Evolutionary conservation across 1,140 invertebrate genomes (phyloP), one percentile per base, ranked within the genome.

Genomic region (Ctenoplectra terminalis): DNA sequence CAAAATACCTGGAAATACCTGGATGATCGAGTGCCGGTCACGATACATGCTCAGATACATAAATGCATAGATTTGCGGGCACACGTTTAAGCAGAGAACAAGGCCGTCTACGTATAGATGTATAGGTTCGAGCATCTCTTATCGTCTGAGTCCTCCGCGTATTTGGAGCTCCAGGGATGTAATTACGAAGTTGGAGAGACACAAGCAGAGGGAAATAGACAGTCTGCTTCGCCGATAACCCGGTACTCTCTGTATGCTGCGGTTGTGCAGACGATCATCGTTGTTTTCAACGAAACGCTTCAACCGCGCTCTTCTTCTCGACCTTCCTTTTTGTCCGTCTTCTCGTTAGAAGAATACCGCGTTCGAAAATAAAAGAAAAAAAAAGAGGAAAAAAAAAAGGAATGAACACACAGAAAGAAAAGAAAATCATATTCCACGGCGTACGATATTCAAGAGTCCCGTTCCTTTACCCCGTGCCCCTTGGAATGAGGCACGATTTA

Each of bases 171-270:
- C 43, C 23, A 50, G 37, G 77, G 78, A 75, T 82, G 84, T 84
- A 87, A 87, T 87, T 87, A 87, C 78, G 60, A 66, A 63, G 72
- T 71, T 66, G 75, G 29, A 82, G 73, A 71, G 50, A 71, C 56
- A 61, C 58, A 54, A 1, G 60, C 37, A 56, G 66, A 81, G 20
- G 43, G 61, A 69, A 34, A 70, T 40, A 67, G 23, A 34, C 64
- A 34, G 64, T 83, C 56, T 56, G 63, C 52, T 61, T 71, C 40
- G 11, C 40, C 34, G 70, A 84, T 74, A 61, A 43, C 37, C 50
- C 56, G 60, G 75, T 61, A 9, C 70, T 58, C 54, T 37, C 26
- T 61, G 37, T 23, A 31, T 34, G 13, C 50, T 46, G 26, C 29
- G 43, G 23, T 71, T 29, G 60, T 54, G 61, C 34, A 29, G 31